Evolutionary conservation across 1,140 invertebrate species (phyloP).

Genomic region (Sminthurinus signatus): DNA sequence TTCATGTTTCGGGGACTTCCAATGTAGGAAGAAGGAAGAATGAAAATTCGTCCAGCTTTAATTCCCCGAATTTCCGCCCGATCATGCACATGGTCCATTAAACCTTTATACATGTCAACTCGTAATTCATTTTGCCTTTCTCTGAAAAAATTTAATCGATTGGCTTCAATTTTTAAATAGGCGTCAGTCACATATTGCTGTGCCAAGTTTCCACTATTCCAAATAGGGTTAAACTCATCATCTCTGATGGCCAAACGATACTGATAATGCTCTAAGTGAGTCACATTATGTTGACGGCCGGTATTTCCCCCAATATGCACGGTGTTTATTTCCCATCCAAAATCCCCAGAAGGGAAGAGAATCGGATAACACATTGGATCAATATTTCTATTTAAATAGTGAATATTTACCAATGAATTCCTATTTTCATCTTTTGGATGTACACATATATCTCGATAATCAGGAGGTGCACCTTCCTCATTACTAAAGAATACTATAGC

Average conservation of each 20-base stretch:
- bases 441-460: slow-evolving; percentile 24
- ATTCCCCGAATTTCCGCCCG: not conserved
- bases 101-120: slow-evolving; percentile 9
- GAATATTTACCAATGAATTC: not conserved
- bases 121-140: slow-evolving; percentile 11
- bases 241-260: slow-evolving; percentile 2
- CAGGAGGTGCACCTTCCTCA: slow-evolving; percentile 18
- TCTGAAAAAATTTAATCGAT: slow-evolving; percentile 36
- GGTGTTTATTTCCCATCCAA: slow-evolving; percentile 40
- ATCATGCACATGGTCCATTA: slow-evolving; percentile 30
- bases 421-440: not conserved
- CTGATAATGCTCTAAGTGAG: not conserved
- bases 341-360: slow-evolving; percentile 48
- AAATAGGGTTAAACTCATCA: slow-evolving; percentile 29
- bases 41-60: slow-evolving; percentile 14
- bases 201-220: slow-evolving; percentile 37
- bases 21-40: slow-evolving; percentile 32
- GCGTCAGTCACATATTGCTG: slow-evolving; percentile 45
- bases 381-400: slow-evolving; percentile 35
- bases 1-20: slow-evolving; percentile 43
- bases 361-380: slow-evolving; percentile 49
- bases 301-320: not conserved
- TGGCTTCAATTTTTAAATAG: slow-evolving; percentile 43
- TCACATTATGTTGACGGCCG: not conserved
- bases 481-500: slow-evolving; percentile 37